Evolutionary conservation across 2,888 invertebrate genomes (phyloP), one percentile per base, ranked within the genome.

Genomic region (Lydus trimaculatus): DNA sequence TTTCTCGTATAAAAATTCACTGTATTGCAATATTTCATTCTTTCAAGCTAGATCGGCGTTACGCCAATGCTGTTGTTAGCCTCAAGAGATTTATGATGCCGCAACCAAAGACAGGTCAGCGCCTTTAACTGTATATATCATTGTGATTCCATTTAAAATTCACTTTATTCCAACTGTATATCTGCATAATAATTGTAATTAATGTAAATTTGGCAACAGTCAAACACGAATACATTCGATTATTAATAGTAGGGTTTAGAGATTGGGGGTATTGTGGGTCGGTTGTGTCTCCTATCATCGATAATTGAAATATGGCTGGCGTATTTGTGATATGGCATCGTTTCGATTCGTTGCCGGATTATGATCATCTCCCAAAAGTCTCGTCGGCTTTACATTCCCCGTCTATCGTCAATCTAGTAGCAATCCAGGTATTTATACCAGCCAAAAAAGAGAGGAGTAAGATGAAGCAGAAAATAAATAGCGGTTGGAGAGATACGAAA

Each of bases 391-490:
- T 39, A 39, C 36, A 61, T 60, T 20, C 20, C n/a, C 60, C 60
- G 60, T 61, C 61, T 25, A 65, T 68, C 68, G 68, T 68, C 65
- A 68, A 68, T 68, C 68, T 65, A 65, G 59, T 65, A 65, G 59
- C 61, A 62, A 63, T 58, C 59, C 65, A 65, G 68, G 68, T 68
- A 68, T 65, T 52, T 65, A n/a, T n/a, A 68, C 62, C 52, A 52
- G 11, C 52, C 13, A 52, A 5, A 2, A 20, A 17, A 20, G 25
- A 4, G 4, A 15, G 1, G 43, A 3, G 56, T 60, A 65, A 70
- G 70, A 70, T 70, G 61, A 62, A 67, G 64, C 52, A 58, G 66
- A 62, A 67, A 70, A 70, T 67, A 70, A 67, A 70, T 70, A 70
- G 67, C 64, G 65, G 67, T 70, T 63, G 67, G 62, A 58, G 59